A percentile compares a stretch with the other conserved stretches of the same genome.
Evolutionary conservation across 1,140 invertebrate genomes (phyloP).

Genomic region (Platyscapa corneri): DNA sequence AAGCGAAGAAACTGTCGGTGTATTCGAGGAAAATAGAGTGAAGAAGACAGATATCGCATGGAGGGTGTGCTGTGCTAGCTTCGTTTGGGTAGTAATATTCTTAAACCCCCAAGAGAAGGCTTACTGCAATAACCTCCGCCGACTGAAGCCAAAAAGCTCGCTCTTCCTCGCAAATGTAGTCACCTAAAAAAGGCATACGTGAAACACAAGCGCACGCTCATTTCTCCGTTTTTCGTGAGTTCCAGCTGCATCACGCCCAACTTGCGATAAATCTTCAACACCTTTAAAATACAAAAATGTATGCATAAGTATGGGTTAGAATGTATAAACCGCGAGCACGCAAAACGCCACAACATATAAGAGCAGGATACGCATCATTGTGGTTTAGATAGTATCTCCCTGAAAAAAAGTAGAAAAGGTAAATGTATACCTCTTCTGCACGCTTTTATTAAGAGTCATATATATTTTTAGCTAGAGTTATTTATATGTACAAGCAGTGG

Average conservation of each 20-base stretch:
- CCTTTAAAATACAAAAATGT: constrained; percentile 62
- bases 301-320: constrained; percentile 45
- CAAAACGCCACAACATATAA: constrained; percentile 36
- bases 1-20: constrained; percentile 9
- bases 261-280: constrained; percentile 70
- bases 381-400: constrained; percentile 55
- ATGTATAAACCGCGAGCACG: constrained; percentile 3
- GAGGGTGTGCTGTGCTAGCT: constrained; percentile 57
- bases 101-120: constrained; percentile 74
- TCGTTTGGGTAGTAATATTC: constrained; percentile 70
- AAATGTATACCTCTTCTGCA: constrained; percentile 45
- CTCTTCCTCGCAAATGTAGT: constrained; percentile 4
- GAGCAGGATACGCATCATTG: constrained; percentile 52
- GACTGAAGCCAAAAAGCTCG: constrained; percentile 68
- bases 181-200: constrained; percentile 12
- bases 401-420: constrained; percentile 54
- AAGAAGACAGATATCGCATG: constrained; percentile 48
- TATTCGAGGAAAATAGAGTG: background rate
- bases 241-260: constrained; percentile 34
- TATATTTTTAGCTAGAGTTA: constrained; percentile 2
- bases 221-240: background rate
- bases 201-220: background rate
- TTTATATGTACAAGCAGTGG: constrained; percentile 1
- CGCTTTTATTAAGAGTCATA: constrained; percentile 50
- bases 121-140: constrained; percentile 73